Evolutionary conservation across 2,888 invertebrate genomes (phyloP).

Genomic region (Charanyca ferruginea): DNA sequence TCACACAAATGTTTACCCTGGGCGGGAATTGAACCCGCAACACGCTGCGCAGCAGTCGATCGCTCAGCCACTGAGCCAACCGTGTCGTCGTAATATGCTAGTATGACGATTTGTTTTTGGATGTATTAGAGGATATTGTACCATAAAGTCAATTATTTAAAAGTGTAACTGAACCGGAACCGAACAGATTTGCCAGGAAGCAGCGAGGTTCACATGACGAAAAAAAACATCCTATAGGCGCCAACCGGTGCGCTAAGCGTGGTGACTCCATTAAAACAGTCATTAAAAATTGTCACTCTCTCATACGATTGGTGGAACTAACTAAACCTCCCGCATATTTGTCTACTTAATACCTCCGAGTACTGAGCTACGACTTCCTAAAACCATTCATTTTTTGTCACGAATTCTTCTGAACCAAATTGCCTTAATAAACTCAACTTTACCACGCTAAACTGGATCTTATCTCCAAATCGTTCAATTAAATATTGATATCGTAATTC

Average conservation of each 20-base stretch:
- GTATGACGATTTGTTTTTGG: background rate
- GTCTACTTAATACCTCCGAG: conserved; percentile 34
- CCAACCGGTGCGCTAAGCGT: conserved; percentile 29
- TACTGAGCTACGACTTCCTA: conserved; percentile 60
- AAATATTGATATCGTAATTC: conserved; percentile 63
- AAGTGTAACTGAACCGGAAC: background rate
- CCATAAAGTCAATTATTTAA: background rate
- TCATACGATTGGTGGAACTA: conserved; percentile 28
- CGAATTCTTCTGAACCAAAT: conserved; percentile 55
- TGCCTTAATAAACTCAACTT: conserved; percentile 52
- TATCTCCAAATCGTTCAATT: conserved; percentile 59
- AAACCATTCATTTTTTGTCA: conserved; percentile 53
- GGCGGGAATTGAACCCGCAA: too few relatives aligned
- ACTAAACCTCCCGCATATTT: conserved; percentile 43
- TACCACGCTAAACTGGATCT: conserved; percentile 60
- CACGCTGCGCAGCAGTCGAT: too few relatives aligned
- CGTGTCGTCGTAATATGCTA: too few relatives aligned
- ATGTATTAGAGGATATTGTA: background rate
- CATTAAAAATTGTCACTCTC: conserved; percentile 26
- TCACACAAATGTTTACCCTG: too few relatives aligned
- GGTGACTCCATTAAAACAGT: conserved; percentile 13
- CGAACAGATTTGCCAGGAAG: conserved; percentile 32
- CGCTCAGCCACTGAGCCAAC: too few relatives aligned
- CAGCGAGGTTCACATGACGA: conserved; percentile 30
- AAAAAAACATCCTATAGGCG: conserved; percentile 25